Evolutionary conservation across 2,888 invertebrate species (phyloP).

Genomic region (Pinctada fucata): DNA sequence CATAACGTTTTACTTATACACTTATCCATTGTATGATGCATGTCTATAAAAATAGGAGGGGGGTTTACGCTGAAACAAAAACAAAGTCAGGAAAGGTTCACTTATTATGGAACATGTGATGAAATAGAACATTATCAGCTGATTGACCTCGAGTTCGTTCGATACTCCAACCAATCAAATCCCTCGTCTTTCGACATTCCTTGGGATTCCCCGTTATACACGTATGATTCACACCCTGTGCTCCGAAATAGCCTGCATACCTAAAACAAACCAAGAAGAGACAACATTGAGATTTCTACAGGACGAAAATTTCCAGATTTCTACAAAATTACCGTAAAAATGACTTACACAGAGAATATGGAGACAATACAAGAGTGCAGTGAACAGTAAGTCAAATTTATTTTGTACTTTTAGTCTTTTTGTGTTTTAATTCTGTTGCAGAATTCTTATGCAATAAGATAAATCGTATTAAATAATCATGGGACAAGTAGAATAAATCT

Average conservation of each 20-base stretch:
- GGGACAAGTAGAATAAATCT: no score
- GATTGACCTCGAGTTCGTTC: no score
- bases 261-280: background rate
- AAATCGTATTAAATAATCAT: no score
- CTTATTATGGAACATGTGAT: no score
- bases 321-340: background rate
- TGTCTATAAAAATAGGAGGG: no score
- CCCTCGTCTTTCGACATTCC: background rate
- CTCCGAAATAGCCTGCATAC: background rate
- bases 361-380: conserved; percentile 16
- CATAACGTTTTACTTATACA: no score
- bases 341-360: conserved; percentile 14
- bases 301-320: no score
- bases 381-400: conserved; percentile 18
- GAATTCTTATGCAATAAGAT: background rate
- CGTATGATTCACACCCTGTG: background rate
- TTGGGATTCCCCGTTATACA: background rate
- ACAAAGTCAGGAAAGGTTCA: no score
- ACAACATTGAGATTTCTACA: no score
- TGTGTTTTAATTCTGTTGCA: background rate
- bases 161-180: background rate
- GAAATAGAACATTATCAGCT: no score
- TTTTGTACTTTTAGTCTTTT: background rate
- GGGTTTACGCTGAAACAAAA: no score
- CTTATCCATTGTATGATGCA: no score